Evolutionary conservation across 2,113 vertebrate species (phyloP).

Genomic region (Gracilinanus agilis): DNA sequence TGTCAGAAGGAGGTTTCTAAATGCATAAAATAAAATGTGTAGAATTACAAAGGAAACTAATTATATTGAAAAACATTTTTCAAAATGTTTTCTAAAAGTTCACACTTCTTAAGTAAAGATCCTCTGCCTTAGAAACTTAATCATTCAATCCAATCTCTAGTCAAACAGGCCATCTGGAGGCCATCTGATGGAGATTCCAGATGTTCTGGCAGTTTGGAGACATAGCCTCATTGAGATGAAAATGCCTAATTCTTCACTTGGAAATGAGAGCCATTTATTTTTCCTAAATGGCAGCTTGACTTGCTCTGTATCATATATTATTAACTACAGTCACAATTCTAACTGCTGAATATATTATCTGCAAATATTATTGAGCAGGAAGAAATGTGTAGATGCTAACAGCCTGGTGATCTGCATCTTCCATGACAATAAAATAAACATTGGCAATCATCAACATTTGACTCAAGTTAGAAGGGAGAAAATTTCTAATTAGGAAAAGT

Average conservation of each 20-base stretch:
- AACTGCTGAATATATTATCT: constrained; percentile 22
- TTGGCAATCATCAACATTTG: neutral
- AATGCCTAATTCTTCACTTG: constrained; percentile 18
- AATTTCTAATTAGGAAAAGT: neutral
- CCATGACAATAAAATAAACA: neutral
- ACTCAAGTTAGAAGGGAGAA: neutral
- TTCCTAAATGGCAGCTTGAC: neutral
- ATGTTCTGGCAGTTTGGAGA: constrained; percentile 37
- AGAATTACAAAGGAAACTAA: neutral
- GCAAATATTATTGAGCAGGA: constrained; percentile 21
- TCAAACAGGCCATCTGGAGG: constrained; percentile 21
- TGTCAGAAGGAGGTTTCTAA: neutral
- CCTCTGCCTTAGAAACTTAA: constrained; percentile 40
- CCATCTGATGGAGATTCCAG: constrained; percentile 41
- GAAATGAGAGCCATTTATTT: constrained; percentile 51
- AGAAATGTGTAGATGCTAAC: neutral
- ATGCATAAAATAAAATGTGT: neutral
- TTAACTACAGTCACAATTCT: constrained; percentile 9
- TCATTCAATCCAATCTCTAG: constrained; percentile 45
- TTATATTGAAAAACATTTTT: neutral
- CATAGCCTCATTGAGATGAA: constrained; percentile 19
- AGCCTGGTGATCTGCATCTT: neutral
- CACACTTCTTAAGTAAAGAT: constrained; percentile 22
- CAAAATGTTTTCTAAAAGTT: neutral
- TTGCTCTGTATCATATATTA: constrained; percentile 31